Evolutionary conservation across 2,888 invertebrate genomes (phyloP), one percentile per base, ranked within the genome.

Genomic region (Morpho deidamia): DNA sequence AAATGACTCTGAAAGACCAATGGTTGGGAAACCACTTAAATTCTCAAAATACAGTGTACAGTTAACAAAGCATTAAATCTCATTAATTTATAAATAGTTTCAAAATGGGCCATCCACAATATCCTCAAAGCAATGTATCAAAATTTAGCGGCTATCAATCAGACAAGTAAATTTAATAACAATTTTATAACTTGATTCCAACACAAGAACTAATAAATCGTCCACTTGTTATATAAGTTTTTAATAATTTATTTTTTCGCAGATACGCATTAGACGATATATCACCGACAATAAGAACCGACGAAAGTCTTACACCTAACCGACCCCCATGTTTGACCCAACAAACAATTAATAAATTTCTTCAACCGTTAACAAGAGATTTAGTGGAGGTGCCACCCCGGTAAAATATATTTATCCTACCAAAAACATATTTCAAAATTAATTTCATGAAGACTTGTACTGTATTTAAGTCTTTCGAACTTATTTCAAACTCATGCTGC

Each of bases 311-410:
- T 55, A 82, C 81, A 0, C 91, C 91, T 1, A 73, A 73, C 7
- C 72, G 72, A 11, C 73, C 83, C 0, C 90, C 91, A 5, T 69
- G 83, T 47, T 72, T 90, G 11, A 92, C 91, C 0, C 91, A 92
- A 63, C 65, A 70, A 32, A 79, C 81, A 4, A 62, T 92, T 38
- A 91, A 79, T 11, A 78, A 81, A 62, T 91, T 72, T 60, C 74
- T 89, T 40, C 75, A 74, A 53, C 91, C 92, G 0, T 66, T 91
- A 8, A 85, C 83, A 7, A 72, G 71, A 51, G 78, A 81, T 56
- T 66, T 88, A 5, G 68, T 64, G 1, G 81, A 78, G 68, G 65
- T 76, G 11, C 81, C 85, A 38, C 81, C 81, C 44, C 77, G 72
- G 85, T 85, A 45, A n/a, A 10, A 11, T 35, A n/a, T n/a, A n/a